Base-by-base conservation (phyloP, 2,113 vertebrate genomes). In the Atractosteus spatula region DNA sequence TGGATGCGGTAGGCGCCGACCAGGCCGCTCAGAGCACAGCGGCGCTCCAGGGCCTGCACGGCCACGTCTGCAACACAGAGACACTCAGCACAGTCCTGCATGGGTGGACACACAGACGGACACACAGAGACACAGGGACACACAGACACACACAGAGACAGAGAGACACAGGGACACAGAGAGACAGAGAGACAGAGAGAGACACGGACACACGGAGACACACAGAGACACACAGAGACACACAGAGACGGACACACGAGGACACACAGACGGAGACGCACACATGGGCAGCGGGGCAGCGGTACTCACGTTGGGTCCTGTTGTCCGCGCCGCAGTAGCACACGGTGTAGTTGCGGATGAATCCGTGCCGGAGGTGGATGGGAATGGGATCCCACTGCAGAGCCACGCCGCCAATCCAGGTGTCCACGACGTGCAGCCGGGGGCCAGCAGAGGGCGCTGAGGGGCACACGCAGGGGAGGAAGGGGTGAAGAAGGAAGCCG, bases 271-370 rank as follows among this genome's bases (percentile, higher is more conserved):
- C 7, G 56, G 11, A 59, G 1, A 1, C 13, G 3, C 3, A 59
- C 14, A 59, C 7, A 44, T 8, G 11, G 16, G 0, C 3, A 6
- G 43, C 17, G 57, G 8, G 7, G 56, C 8, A 45, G 67, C 17
- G 14, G 51, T 41, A 80, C 89, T 86, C 75, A 89, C 79, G 41
- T 55, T 74, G 47, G 3, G 43, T 7, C 14, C 61, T 54, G 1
- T 74, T 77, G 7, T 86, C 73, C 64, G 16, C 45, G 42, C 72
- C 45, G 41, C 7, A 64, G 72, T 80, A 91, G 51, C 51, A 4
- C 1, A 93, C 7, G 1, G 81, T 89, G 79, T 89, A 93, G 78
- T 78, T 82, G 12, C 55, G 65, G 71, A 90, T 73, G 74, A 86
- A 86, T 4, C 90, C 91, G 0, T 16, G 82, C 8, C 68, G 82